These are phyloP conservation scores for Sweltsa coloradensis DNA, from an alignment of 1,140 invertebrate genomes.

Conservation along the genomic window DNA sequence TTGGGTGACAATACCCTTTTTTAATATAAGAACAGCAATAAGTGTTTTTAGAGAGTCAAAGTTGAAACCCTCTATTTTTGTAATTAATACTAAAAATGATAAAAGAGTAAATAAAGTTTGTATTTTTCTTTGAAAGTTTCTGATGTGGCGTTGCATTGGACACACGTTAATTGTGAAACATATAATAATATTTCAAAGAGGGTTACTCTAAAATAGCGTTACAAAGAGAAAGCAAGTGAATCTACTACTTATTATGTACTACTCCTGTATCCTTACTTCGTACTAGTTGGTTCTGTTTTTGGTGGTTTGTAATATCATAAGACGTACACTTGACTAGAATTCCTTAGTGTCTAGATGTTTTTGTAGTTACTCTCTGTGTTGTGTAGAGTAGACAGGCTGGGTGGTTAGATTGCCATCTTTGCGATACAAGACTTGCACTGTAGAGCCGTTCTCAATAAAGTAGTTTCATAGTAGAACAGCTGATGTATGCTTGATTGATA, in stretches of 20 bases:
- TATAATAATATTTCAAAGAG: slow-evolving; percentile 12
- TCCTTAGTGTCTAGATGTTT: slow-evolving; percentile 19
- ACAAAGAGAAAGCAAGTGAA: slow-evolving; percentile 10
- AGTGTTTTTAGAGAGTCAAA: slow-evolving; percentile 13
- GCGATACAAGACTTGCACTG: slow-evolving; percentile 15
- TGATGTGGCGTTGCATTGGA: slow-evolving; percentile 12
- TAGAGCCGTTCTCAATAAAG: slow-evolving; percentile 19
- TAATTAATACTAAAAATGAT: slow-evolving; percentile 19
- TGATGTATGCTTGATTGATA: slow-evolving; percentile 13
- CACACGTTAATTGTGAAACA: slow-evolving; percentile 2
- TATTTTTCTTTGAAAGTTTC: slow-evolving; percentile 17
- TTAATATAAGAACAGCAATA: slow-evolving; percentile 15
- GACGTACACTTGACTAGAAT: slow-evolving; percentile 18
- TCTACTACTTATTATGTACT: slow-evolving; percentile 11
- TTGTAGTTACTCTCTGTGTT: slow-evolving; percentile 16
- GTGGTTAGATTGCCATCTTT: slow-evolving; percentile 18
- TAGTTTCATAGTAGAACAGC: slow-evolving; percentile 19
- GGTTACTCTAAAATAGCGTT: slow-evolving; percentile 12
- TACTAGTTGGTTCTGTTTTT: slow-evolving; percentile 17
- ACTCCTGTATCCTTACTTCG: slow-evolving; percentile 11
- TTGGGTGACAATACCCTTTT: slow-evolving; percentile 14
- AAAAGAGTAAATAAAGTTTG: slow-evolving; percentile 19
- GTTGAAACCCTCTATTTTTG: slow-evolving; percentile 19
- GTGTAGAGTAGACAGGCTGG: slow-evolving; percentile 13
- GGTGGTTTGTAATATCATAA: slow-evolving; percentile 18